A percentile compares a stretch with the other conserved stretches of the same genome.
phyloP scores from a whole-genome alignment of 2,888 invertebrate genomes.

The Lumbricus terrestris region DNA sequence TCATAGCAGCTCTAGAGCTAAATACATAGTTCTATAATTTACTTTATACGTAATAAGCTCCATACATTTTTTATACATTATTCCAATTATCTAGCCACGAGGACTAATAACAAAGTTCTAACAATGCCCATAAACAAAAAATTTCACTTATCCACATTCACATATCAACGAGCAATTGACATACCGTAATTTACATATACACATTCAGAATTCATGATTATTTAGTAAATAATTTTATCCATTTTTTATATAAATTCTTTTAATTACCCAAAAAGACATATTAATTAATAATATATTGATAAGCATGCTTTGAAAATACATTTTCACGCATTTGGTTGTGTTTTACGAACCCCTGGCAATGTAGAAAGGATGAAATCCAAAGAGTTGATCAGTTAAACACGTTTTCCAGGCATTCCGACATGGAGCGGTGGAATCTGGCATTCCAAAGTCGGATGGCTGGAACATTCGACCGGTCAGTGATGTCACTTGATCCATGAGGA shows the following conservation, averaged over 20 bases:
- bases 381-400: slow-evolving; percentile 61
- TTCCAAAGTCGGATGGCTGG: slow-evolving; percentile 25
- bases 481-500: slow-evolving; percentile 46
- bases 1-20: too few relatives aligned
- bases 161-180: background rate
- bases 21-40: too few relatives aligned
- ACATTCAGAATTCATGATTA: background rate
- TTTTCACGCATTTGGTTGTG: background rate
- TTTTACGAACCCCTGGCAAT: slow-evolving; percentile 57
- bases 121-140: too few relatives aligned
- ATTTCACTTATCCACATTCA: background rate
- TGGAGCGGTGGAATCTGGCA: background rate
- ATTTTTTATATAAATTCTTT: too few relatives aligned
- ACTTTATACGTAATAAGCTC: too few relatives aligned
- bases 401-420: slow-evolving; percentile 22
- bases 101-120: too few relatives aligned
- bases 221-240: too few relatives aligned
- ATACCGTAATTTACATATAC: background rate
- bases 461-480: slow-evolving; percentile 42
- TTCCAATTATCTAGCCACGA: too few relatives aligned
- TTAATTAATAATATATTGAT: too few relatives aligned
- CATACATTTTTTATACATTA: too few relatives aligned
- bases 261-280: too few relatives aligned
- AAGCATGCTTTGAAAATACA: background rate
- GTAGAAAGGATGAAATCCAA: slow-evolving; percentile 79